Conservation (phyloP, 2,888 invertebrate genomes). For the Homarus gammarus region DNA sequence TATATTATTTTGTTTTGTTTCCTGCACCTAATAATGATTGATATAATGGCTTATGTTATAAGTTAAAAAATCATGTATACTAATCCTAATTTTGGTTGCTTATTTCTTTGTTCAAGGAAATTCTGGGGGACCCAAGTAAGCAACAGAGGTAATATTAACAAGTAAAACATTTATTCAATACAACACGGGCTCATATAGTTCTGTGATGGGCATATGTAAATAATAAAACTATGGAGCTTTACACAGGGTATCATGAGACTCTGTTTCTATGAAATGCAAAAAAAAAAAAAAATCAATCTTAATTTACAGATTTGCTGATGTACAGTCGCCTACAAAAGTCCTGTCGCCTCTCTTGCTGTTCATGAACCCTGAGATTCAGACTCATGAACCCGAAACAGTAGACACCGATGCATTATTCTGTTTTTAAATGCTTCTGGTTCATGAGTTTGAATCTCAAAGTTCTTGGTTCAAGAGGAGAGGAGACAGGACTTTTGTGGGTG, state of each 20-base stretch:
- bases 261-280: neutral
- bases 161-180: neutral
- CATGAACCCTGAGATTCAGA: too few relatives aligned
- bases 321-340: too few relatives aligned
- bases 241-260: conserved; percentile 17
- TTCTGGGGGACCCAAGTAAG: conserved; percentile 9
- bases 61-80: conserved; percentile 36
- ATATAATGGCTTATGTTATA: conserved; percentile 37
- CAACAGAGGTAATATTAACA: conserved; percentile 12
- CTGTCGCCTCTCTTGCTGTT: too few relatives aligned
- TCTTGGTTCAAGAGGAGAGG: too few relatives aligned
- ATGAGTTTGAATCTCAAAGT: too few relatives aligned
- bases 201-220: conserved; percentile 32
- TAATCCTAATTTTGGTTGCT: conserved; percentile 30
- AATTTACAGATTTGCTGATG: conserved; percentile 11
- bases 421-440: too few relatives aligned
- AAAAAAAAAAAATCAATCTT: neutral
- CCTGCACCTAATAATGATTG: conserved; percentile 37
- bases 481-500: too few relatives aligned
- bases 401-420: too few relatives aligned
- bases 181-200: conserved; percentile 1
- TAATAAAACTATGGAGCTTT: neutral
- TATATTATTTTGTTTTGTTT: conserved; percentile 35
- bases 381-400: too few relatives aligned
- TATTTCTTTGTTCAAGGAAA: conserved; percentile 21